phyloP scores from a whole-genome alignment of 2,797 vertebrate genomes.

The Tokudaia tokunoshimensis region DNA sequence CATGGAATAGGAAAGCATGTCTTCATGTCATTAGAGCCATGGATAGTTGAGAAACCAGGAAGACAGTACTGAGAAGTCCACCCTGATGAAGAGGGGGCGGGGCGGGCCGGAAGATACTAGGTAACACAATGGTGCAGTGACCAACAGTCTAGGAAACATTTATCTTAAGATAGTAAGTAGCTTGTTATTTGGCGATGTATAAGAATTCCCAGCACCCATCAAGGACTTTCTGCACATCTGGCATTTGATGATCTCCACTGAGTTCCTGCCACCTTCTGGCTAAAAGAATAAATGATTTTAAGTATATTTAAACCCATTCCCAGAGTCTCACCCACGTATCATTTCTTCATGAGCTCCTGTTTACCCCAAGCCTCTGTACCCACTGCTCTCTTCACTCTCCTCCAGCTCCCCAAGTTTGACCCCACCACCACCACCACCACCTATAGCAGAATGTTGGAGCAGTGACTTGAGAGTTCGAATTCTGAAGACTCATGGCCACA shows the following conservation, averaged over 20 bases:
- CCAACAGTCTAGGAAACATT: rapidly evolving
- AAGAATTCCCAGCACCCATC: rapidly evolving
- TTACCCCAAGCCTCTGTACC: rapidly evolving
- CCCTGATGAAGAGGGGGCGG: rapidly evolving
- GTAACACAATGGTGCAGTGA: rapidly evolving
- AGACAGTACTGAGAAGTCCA: rapidly evolving
- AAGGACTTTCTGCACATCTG: rapidly evolving
- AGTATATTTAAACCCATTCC: rapidly evolving
- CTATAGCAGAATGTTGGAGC: rapidly evolving
- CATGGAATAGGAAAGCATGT: rapidly evolving
- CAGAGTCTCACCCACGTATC: rapidly evolving
- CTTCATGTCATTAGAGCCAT: rapidly evolving
- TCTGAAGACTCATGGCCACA: rapidly evolving
- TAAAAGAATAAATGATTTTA: rapidly evolving
- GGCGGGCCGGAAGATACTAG: rapidly evolving
- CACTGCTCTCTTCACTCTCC: neutral
- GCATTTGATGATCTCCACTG: neutral
- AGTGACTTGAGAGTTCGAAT: rapidly evolving
- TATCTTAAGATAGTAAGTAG: neutral
- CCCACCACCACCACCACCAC: rapidly evolving
- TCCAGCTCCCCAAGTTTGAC: neutral
- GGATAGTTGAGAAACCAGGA: neutral
- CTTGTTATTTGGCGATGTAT: neutral
- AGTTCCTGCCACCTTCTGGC: neutral
- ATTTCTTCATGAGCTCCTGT: rapidly evolving